Evolutionary conservation across 2,113 vertebrate genomes (phyloP).

Genomic region (Astatoreochromis straeleni): DNA sequence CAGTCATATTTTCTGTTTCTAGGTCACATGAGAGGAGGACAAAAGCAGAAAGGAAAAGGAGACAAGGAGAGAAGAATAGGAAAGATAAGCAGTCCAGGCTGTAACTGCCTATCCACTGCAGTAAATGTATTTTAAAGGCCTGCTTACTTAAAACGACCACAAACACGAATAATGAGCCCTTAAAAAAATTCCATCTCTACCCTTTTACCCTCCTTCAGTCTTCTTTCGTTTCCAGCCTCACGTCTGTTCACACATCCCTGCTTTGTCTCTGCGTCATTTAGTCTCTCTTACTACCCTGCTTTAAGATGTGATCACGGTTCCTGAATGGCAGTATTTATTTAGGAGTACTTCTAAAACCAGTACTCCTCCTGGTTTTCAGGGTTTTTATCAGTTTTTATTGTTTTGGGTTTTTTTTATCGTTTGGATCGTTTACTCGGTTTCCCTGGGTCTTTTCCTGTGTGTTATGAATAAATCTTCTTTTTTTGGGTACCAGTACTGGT

Average conservation of each 20-base stretch:
- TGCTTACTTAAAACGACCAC: background rate
- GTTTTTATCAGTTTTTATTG: background rate
- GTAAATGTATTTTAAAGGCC: background rate
- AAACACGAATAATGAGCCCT: background rate
- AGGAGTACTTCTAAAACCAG: background rate
- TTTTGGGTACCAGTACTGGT: background rate
- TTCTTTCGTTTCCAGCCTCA: background rate
- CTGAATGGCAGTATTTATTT: background rate
- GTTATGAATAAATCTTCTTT: background rate
- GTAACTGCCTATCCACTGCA: slow-evolving; percentile 10
- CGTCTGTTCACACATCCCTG: background rate
- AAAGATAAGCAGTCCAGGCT: background rate
- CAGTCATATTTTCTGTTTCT: slow-evolving; percentile 8
- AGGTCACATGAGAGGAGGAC: background rate
- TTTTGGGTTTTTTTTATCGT: background rate
- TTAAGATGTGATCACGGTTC: background rate
- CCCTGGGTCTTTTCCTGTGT: background rate
- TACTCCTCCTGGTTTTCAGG: background rate
- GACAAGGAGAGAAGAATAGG: background rate
- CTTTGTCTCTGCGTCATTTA: background rate
- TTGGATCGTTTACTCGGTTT: background rate
- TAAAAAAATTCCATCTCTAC: background rate
- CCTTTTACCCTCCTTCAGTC: background rate
- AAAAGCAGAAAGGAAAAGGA: background rate
- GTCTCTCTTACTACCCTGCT: background rate